Evolutionary conservation across 1,140 invertebrate species (phyloP).

Genomic region (Mya arenaria): DNA sequence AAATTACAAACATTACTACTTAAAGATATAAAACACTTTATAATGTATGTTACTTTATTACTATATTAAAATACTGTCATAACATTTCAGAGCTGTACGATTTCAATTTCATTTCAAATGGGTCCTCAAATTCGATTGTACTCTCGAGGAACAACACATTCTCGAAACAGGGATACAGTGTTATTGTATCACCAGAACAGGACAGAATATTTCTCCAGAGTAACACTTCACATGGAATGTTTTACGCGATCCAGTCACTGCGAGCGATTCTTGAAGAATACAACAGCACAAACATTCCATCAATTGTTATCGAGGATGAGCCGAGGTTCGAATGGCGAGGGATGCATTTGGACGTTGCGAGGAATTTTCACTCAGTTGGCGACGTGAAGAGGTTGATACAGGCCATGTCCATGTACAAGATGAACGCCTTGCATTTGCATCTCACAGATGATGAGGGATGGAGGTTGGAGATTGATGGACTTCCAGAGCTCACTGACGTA

Average conservation of each 20-base stretch:
- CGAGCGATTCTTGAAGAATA: slow-evolving; percentile 60
- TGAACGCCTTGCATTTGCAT: slow-evolving; percentile 79
- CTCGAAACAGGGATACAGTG: too few species aligned
- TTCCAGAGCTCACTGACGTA: slow-evolving; percentile 78
- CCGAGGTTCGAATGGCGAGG: slow-evolving; percentile 76
- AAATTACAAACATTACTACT: too few species aligned
- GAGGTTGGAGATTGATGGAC: slow-evolving; percentile 74
- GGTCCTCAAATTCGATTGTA: too few species aligned
- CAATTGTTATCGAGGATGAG: slow-evolving; percentile 62
- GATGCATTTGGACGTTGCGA: slow-evolving; percentile 73
- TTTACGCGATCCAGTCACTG: slow-evolving; percentile 69
- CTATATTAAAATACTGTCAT: too few species aligned
- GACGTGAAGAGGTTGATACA: slow-evolving; percentile 69
- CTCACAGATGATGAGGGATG: slow-evolving; percentile 80
- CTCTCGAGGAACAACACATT: too few species aligned
- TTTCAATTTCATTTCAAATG: too few species aligned
- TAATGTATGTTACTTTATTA: too few species aligned
- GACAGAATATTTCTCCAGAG: slow-evolving; percentile 53
- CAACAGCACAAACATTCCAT: slow-evolving; percentile 55
- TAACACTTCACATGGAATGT: slow-evolving; percentile 62
- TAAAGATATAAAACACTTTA: too few species aligned
- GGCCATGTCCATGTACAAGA: slow-evolving; percentile 76
- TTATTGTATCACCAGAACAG: too few species aligned
- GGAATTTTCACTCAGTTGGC: slow-evolving; percentile 72
- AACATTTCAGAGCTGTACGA: too few species aligned